Percentiles rank a stretch among this genome's conserved stretches.
These are phyloP conservation scores for Pseudobourletiella spinata DNA, from an alignment of 1,140 invertebrate genomes.

Conservation along the genomic window DNA sequence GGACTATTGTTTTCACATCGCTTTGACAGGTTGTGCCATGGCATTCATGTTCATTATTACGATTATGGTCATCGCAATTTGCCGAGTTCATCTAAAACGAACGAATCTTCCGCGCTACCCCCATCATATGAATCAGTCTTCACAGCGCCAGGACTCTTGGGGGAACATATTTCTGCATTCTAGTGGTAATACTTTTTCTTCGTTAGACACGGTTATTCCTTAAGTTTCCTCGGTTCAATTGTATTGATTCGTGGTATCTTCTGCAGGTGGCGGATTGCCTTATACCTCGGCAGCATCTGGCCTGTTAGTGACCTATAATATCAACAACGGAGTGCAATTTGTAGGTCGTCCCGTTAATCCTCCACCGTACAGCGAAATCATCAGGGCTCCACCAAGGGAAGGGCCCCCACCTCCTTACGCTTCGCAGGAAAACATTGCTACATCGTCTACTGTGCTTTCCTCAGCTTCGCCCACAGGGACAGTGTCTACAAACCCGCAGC, in stretches of 20 bases:
- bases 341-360: slow-evolving; percentile 43
- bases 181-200: background rate
- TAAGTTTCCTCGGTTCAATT: background rate
- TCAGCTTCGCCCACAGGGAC: background rate
- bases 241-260: background rate
- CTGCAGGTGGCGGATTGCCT: slow-evolving; percentile 3
- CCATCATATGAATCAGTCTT: slow-evolving; percentile 4
- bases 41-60: slow-evolving; percentile 45
- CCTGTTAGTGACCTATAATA: slow-evolving; percentile 43
- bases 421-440: slow-evolving; percentile 41
- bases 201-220: too few relatives aligned
- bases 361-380: slow-evolving; percentile 50
- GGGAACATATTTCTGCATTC: slow-evolving; percentile 29
- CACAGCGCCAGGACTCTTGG: slow-evolving; percentile 24
- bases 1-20: background rate
- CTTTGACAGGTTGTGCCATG: slow-evolving; percentile 42
- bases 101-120: slow-evolving; percentile 37
- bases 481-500: too few relatives aligned
- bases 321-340: slow-evolving; percentile 44
- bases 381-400: slow-evolving; percentile 43
- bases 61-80: slow-evolving; percentile 43
- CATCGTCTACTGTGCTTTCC: background rate
- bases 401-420: slow-evolving; percentile 51
- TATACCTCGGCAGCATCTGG: slow-evolving; percentile 28
- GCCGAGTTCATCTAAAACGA: slow-evolving; percentile 43